These are phyloP conservation scores for Coleophora flavipennella DNA, from an alignment of 2,888 invertebrate genomes.

Conservation along the genomic window DNA sequence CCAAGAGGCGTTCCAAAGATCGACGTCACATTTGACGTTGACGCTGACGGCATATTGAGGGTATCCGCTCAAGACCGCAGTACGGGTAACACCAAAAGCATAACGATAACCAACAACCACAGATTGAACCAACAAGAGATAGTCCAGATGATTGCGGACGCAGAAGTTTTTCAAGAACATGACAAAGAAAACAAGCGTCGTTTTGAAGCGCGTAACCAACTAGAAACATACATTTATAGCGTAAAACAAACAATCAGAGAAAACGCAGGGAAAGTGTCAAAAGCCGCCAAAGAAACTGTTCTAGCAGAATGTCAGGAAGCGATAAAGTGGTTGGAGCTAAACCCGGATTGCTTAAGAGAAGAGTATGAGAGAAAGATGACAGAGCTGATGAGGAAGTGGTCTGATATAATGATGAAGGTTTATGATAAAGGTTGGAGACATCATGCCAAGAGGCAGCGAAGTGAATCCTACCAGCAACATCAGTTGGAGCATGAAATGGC, in stretches of 20 bases:
- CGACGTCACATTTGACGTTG: conserved; percentile 45
- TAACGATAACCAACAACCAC: conserved; percentile 35
- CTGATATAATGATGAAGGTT: conserved; percentile 30
- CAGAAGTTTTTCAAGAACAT: conserved; percentile 32
- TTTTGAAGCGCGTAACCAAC: conserved; percentile 43
- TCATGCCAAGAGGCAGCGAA: conserved; percentile 30
- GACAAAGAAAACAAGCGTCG: conserved; percentile 38
- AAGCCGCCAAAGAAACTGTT: conserved; percentile 30
- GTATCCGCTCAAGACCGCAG: conserved; percentile 41
- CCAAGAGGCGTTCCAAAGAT: conserved; percentile 45
- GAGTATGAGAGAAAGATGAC: conserved; percentile 43
- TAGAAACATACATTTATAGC: conserved; percentile 45
- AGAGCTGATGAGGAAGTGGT: conserved; percentile 39
- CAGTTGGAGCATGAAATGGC: conserved; percentile 15
- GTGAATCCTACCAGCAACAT: conserved; percentile 15
- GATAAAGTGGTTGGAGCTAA: conserved; percentile 39
- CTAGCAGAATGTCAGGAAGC: conserved; percentile 32
- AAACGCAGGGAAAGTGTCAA: conserved; percentile 24
- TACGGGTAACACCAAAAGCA: conserved; percentile 33
- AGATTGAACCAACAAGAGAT: conserved; percentile 38
- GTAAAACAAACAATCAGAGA: conserved; percentile 34
- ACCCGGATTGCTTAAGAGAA: conserved; percentile 35
- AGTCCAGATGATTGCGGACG: conserved; percentile 39
- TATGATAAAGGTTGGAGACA: conserved; percentile 23
- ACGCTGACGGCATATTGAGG: conserved; percentile 40